These are phyloP conservation scores for Ophthalmolycus amberensis DNA, from an alignment of 2,113 vertebrate genomes.

Conservation along the genomic window DNA sequence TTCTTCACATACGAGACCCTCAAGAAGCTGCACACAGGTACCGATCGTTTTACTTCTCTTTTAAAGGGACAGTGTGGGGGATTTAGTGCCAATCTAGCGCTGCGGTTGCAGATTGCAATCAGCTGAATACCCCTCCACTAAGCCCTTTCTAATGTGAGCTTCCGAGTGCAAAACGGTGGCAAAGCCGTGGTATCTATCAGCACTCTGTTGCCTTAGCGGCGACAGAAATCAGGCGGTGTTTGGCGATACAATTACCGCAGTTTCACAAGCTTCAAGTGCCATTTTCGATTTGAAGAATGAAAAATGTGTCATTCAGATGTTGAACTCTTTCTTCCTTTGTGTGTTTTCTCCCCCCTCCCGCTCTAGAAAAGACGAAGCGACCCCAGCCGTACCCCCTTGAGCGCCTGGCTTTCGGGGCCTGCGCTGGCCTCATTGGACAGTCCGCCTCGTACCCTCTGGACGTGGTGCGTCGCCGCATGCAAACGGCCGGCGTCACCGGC, in stretches of 20 bases:
- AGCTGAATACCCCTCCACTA: background rate
- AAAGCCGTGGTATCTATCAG: too few species aligned
- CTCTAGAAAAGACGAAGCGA: constrained; percentile 87
- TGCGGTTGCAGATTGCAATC: too few species aligned
- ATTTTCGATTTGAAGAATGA: too few species aligned
- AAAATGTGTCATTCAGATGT: background rate
- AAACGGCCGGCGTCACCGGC: constrained; percentile 93
- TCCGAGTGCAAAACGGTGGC: too few species aligned
- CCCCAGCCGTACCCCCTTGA: constrained; percentile 89
- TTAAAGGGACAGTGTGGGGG: background rate
- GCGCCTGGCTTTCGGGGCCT: constrained; percentile 92
- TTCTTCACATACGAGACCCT: constrained; percentile 97
- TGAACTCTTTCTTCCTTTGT: background rate
- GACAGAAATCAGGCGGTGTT: too few species aligned
- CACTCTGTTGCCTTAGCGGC: too few species aligned
- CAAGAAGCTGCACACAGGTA: constrained; percentile 94
- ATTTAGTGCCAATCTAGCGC: background rate
- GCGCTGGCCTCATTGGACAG: constrained; percentile 93
- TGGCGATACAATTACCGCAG: background rate
- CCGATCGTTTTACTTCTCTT: accelerated
- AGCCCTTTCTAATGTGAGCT: background rate
- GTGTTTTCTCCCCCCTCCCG: background rate
- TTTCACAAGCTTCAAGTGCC: background rate
- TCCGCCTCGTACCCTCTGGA: constrained; percentile 97
- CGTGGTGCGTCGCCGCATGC: constrained; percentile 96